These are phyloP conservation scores for Thamnophis elegans DNA, from an alignment of 2,797 vertebrate genomes.

Conservation along the genomic window DNA sequence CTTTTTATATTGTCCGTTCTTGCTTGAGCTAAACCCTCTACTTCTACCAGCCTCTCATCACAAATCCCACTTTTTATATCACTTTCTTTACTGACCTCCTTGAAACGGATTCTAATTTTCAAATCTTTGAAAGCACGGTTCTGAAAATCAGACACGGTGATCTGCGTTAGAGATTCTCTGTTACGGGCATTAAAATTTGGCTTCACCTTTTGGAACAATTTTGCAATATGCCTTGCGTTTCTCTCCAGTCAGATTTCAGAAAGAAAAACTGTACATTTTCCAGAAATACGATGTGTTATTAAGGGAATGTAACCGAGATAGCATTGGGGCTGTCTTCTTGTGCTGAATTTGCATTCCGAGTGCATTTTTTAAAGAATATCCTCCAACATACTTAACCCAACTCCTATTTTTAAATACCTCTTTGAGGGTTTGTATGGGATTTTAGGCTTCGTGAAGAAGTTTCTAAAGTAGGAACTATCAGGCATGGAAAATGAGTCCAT, in stretches of 20 bases:
- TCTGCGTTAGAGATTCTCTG: too few relatives aligned
- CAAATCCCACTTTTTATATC: neutral
- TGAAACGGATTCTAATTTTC: neutral
- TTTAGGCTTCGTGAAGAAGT: neutral
- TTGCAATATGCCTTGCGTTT: neutral
- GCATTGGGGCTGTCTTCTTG: conserved; percentile 55
- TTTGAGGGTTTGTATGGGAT: neutral
- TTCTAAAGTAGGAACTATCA: neutral
- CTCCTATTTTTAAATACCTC: conserved; percentile 18
- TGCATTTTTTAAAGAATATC: conserved; percentile 5
- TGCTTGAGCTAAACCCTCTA: neutral
- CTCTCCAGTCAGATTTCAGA: neutral
- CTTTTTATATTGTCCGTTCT: neutral
- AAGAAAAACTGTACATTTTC: neutral
- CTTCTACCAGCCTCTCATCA: neutral
- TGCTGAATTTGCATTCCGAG: conserved; percentile 22
- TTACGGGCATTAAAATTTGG: neutral
- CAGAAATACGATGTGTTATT: conserved; percentile 5
- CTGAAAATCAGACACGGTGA: neutral
- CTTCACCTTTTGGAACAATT: neutral
- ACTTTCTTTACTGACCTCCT: neutral
- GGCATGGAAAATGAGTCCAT: neutral
- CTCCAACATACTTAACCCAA: neutral
- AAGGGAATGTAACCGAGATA: conserved; percentile 51
- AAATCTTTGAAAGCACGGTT: neutral